Base-by-base conservation (phyloP, 2,113 vertebrate species). In the Amphiprion percula region DNA sequence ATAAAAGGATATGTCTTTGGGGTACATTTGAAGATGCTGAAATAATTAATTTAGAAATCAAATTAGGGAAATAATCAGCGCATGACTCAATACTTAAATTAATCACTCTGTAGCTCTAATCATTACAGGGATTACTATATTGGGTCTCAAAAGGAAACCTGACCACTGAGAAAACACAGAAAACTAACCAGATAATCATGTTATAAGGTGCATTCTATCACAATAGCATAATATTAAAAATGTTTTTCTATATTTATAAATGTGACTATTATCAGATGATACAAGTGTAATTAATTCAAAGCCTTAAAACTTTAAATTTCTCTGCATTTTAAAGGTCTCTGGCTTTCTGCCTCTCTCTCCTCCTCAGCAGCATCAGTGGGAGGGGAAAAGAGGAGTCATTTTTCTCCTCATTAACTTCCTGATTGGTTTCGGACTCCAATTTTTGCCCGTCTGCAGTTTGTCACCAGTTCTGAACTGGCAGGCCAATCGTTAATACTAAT, bases 361-460 rank as follows among this genome's bases (percentile, higher is more conserved):
- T 77, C 67, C 64, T 74, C 85, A 33, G 93, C 93, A 89, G 93
- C 64, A 26, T 26, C 26, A 70, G 92, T 91, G 95, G 95, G 94
- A 96, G 92, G 93, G 65, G 87, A 74, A 37, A 79, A 85, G 77
- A 83, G 94, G 95, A 94, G 97, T 95, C 93, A 99, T 98, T 99
- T 98, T 94, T 97, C 97, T 97, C 97, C 96, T 98, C 97, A 98
- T 99, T 99, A 99, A 99, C 97, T 98, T 98, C 94, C 96, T 98
- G 97, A 99, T 99, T 98, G 97, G 97, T 98, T 99, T 98, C 95
- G 93, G 95, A 94, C 96, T 96, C 95, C 93, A 95, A 92, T 96
- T 96, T 96, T 91, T 91, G 84, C 94, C 70, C 88, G 91, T 94
- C 94, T 91, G 97, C 97, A 96, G 95, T 98, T 97, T 97, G 97